Evolutionary conservation across 1,140 invertebrate species (phyloP).

Genomic region (Teleogryllus occipitalis): DNA sequence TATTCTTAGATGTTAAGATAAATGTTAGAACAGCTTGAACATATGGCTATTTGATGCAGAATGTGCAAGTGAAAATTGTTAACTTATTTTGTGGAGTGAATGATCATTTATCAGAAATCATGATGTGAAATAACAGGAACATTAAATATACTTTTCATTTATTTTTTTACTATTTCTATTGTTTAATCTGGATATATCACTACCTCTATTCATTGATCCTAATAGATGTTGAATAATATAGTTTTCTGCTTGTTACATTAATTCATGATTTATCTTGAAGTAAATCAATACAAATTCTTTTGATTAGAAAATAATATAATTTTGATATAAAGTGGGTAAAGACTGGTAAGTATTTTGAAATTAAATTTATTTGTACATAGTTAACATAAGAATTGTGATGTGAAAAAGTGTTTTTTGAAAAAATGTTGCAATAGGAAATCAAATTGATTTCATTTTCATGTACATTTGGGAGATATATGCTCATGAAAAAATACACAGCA

Average conservation of each 20-base stretch:
- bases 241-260: not conserved
- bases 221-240: not conserved
- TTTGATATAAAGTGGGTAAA: not conserved
- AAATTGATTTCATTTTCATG: too few relatives aligned
- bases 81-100: not conserved
- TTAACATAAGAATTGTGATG: not conserved
- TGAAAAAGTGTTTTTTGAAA: not conserved
- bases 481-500: not conserved
- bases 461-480: not conserved
- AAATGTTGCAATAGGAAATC: too few relatives aligned
- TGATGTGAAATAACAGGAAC: not conserved
- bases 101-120: not conserved
- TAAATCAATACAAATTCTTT: not conserved
- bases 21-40: constrained; percentile 1
- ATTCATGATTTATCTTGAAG: not conserved
- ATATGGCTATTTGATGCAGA: not conserved
- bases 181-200: not conserved
- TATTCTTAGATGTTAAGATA: not conserved
- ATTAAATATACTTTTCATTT: constrained; percentile 2
- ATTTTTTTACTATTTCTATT: not conserved
- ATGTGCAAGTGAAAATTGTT: not conserved
- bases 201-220: not conserved
- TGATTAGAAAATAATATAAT: not conserved
- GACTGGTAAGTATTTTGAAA: not conserved
- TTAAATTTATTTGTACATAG: not conserved